Evolutionary conservation across 2,113 vertebrate genomes (phyloP).

Genomic region (Solea solea): DNA sequence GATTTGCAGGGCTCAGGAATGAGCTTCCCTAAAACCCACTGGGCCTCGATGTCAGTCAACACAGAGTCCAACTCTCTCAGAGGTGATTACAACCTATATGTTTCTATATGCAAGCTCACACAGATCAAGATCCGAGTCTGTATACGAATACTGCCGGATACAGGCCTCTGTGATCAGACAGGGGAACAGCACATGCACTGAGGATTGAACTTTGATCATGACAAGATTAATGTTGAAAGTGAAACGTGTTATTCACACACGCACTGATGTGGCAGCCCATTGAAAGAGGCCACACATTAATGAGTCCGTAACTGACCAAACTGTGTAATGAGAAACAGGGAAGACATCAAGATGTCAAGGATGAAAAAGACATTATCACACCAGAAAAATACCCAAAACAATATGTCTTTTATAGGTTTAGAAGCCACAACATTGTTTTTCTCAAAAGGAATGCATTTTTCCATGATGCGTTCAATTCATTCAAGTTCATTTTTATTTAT

Average conservation of each 20-base stretch:
- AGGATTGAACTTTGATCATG: conserved; percentile 49
- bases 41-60: conserved; percentile 52
- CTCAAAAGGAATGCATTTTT: not conserved
- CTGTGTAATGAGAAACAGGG: conserved; percentile 18
- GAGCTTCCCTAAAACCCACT: conserved; percentile 48
- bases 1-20: too few species aligned
- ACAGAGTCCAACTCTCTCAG: conserved; percentile 28
- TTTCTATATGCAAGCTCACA: conserved; percentile 14
- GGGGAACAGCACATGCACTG: not conserved
- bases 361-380: not conserved
- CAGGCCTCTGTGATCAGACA: conserved; percentile 17
- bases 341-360: conserved; percentile 16
- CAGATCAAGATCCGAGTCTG: conserved; percentile 31
- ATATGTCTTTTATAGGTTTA: conserved; percentile 47
- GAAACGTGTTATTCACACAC: conserved; percentile 15
- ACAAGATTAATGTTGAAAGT: conserved; percentile 28
- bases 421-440: conserved; percentile 10
- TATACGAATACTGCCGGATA: conserved; percentile 24
- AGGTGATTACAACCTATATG: conserved; percentile 45
- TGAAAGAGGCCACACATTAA: conserved; percentile 9
- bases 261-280: conserved; percentile 16
- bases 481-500: not conserved
- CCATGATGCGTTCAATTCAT: not conserved
- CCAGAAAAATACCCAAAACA: conserved; percentile 16
- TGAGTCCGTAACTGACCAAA: conserved; percentile 29